phyloP scores from a whole-genome alignment of 2,888 invertebrate genomes.

The Rhimphoctona megacephalus region DNA sequence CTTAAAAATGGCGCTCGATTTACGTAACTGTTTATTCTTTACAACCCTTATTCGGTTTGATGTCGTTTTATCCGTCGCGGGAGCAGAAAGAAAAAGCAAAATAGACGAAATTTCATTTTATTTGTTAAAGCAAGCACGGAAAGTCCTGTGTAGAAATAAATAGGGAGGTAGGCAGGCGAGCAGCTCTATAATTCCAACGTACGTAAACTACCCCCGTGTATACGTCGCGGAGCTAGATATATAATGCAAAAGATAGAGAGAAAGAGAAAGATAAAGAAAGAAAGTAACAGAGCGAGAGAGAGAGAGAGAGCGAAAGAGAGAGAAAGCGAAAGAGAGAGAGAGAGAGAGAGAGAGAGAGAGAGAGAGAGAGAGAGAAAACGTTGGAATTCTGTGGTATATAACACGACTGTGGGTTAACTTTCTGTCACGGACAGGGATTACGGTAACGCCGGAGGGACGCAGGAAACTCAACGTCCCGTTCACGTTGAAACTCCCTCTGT shows the following conservation, averaged over 20 bases:
- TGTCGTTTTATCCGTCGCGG: neutral
- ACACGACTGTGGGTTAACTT: slow-evolving; percentile 72
- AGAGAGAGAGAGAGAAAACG: slow-evolving; percentile 43
- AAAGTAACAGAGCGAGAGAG: slow-evolving; percentile 20
- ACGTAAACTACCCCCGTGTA: slow-evolving; percentile 70
- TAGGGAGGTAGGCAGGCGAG: slow-evolving; percentile 66
- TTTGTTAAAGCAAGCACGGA: slow-evolving; percentile 17
- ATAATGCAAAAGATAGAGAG: slow-evolving; percentile 23
- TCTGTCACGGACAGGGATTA: slow-evolving; percentile 73
- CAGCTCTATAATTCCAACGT: slow-evolving; percentile 72
- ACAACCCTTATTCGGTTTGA: neutral
- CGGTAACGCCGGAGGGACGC: slow-evolving; percentile 66
- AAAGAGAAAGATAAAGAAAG: slow-evolving; percentile 34
- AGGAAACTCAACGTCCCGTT: slow-evolving; percentile 65
- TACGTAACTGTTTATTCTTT: neutral
- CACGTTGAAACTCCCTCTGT: slow-evolving; percentile 53
- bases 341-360: slow-evolving; percentile 37
- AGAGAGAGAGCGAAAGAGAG: slow-evolving; percentile 42
- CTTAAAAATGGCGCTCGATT: neutral
- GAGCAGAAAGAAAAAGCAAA: neutral
- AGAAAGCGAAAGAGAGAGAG: slow-evolving; percentile 36
- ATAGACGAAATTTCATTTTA: neutral
- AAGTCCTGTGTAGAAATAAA: slow-evolving; percentile 32
- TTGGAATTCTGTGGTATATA: slow-evolving; percentile 62
- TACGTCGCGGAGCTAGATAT: slow-evolving; percentile 25